phyloP scores from a whole-genome alignment of 2,797 vertebrate species.

The Neostethus bicornis region DNA sequence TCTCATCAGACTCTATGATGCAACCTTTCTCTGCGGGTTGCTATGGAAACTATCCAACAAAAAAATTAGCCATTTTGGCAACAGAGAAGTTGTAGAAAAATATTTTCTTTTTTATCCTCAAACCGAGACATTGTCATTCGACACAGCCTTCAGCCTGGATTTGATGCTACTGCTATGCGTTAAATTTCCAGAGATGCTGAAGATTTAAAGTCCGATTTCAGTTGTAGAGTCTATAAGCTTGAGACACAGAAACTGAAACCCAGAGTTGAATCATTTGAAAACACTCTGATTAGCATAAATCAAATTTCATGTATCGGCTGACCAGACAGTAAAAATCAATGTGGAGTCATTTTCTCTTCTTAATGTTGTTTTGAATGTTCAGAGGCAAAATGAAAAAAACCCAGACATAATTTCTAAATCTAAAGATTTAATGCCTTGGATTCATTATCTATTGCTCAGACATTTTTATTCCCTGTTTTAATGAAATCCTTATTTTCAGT shows the following conservation, averaged over 20 bases:
- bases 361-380: too few species aligned
- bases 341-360: too few species aligned
- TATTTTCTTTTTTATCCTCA: background rate
- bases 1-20: background rate
- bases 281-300: background rate
- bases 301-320: background rate
- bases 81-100: background rate
- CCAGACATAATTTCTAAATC: too few species aligned
- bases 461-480: too few species aligned
- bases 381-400: too few species aligned
- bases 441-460: too few species aligned
- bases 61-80: background rate
- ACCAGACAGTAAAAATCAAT: background rate
- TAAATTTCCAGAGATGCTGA: background rate
- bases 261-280: background rate
- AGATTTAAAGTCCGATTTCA: too few species aligned
- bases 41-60: background rate
- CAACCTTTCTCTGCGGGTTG: background rate
- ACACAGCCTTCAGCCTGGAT: background rate
- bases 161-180: background rate
- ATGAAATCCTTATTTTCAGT: too few species aligned
- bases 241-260: too few species aligned
- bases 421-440: too few species aligned
- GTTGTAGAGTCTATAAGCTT: too few species aligned
- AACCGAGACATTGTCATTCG: background rate